These are phyloP conservation scores for Pseudobourletiella spinata DNA, from an alignment of 1,140 invertebrate species.

Conservation along the genomic window DNA sequence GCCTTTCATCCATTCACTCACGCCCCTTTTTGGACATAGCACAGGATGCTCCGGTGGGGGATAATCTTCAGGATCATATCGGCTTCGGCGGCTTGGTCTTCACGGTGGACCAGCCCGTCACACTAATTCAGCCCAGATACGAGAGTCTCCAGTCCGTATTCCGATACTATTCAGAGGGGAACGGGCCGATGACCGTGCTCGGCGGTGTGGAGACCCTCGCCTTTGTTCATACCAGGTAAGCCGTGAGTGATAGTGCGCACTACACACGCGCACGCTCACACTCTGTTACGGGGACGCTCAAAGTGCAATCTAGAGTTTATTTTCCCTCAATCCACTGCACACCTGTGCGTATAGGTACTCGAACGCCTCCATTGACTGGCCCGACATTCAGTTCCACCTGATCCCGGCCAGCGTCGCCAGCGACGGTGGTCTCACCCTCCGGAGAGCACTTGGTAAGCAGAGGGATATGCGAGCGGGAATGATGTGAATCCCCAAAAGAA, in stretches of 20 bases:
- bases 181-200: conserved; percentile 75
- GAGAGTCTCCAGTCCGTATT: conserved; percentile 64
- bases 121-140: conserved; percentile 65
- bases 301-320: background rate
- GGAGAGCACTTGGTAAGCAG: conserved; percentile 53
- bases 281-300: too few species aligned
- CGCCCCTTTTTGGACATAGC: too few species aligned
- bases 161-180: conserved; percentile 54
- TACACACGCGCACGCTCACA: too few species aligned
- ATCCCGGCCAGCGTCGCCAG: conserved; percentile 70
- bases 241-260: too few species aligned
- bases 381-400: conserved; percentile 80
- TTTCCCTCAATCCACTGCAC: too few species aligned
- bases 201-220: conserved; percentile 84
- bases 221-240: conserved; percentile 85
- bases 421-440: conserved; percentile 63
- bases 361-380: conserved; percentile 59
- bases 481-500: too few species aligned
- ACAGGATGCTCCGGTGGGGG: conserved; percentile 59
- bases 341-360: conserved; percentile 51
- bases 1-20: too few species aligned
- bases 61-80: conserved; percentile 83
- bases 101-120: conserved; percentile 62
- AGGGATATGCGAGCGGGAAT: background rate
- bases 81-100: conserved; percentile 76